phyloP scores from a whole-genome alignment of 2,113 vertebrate genomes.

The Pontoporia blainvillei region DNA sequence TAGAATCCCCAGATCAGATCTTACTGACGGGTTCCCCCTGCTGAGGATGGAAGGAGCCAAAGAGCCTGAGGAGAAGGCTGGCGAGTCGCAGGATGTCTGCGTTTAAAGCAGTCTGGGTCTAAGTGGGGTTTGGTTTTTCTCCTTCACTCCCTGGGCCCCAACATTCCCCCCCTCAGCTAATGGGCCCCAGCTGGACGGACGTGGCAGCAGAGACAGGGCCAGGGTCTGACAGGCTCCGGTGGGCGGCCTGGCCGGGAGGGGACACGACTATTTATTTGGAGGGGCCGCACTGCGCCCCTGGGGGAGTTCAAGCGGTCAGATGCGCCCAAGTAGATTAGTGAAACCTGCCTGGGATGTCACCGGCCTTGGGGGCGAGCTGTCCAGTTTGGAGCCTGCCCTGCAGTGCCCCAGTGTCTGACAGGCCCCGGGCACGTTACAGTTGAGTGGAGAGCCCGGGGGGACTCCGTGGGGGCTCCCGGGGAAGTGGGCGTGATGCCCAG shows the following conservation, averaged over 20 bases:
- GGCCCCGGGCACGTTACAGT: conserved; percentile 72
- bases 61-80: conserved; percentile 51
- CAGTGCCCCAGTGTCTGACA: conserved; percentile 69
- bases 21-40: conserved; percentile 21
- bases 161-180: conserved; percentile 75
- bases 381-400: conserved; percentile 71
- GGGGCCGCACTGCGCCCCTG: conserved; percentile 76
- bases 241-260: conserved; percentile 73
- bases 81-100: background rate
- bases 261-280: conserved; percentile 83
- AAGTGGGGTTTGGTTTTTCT: background rate
- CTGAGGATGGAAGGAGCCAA: conserved; percentile 49
- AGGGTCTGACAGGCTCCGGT: conserved; percentile 68
- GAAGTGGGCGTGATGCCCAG: background rate
- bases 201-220: conserved; percentile 74
- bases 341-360: conserved; percentile 76
- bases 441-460: conserved; percentile 41
- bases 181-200: conserved; percentile 81
- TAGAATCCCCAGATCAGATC: background rate
- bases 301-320: conserved; percentile 83
- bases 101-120: background rate
- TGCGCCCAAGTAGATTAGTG: conserved; percentile 78
- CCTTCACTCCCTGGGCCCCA: background rate
- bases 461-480: background rate
- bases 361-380: conserved; percentile 70